A percentile compares a stretch with the other conserved stretches of the same genome.
phyloP scores from a whole-genome alignment of 2,797 vertebrate species.

The Sebastes elongatus region DNA sequence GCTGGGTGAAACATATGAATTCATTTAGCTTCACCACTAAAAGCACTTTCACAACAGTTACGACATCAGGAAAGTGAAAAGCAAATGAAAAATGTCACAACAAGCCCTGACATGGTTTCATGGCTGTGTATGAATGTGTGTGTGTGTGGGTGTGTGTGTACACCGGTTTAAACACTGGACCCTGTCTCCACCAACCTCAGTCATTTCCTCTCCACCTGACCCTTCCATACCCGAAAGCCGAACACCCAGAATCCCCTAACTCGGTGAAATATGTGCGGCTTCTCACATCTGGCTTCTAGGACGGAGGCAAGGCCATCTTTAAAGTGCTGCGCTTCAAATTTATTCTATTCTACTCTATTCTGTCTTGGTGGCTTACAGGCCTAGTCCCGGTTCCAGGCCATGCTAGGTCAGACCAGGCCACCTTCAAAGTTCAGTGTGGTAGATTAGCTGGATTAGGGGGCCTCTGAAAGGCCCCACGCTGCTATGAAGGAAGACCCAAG shows the following conservation, averaged over 20 bases:
- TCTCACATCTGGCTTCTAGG: conserved; percentile 45
- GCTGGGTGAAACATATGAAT: conserved; percentile 37
- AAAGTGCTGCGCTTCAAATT: conserved; percentile 23
- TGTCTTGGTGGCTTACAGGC: conserved; percentile 44
- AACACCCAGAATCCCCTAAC: conserved; percentile 43
- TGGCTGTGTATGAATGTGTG: conserved; percentile 7
- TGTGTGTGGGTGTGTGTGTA: conserved; percentile 16
- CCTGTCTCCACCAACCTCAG: conserved; percentile 67
- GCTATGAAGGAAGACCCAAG: conserved; percentile 89
- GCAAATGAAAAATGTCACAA: conserved; percentile 48
- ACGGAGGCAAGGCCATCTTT: conserved; percentile 20
- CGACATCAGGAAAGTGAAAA: conserved; percentile 35
- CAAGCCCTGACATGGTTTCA: conserved; percentile 45
- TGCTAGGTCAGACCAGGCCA: conserved; percentile 83
- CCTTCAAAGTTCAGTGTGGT: conserved; percentile 92
- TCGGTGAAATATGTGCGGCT: conserved; percentile 39
- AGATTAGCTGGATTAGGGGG: conserved; percentile 96
- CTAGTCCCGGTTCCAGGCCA: conserved; percentile 67
- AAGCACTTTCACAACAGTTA: conserved; percentile 53
- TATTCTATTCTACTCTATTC: conserved; percentile 34
- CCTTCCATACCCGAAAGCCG: conserved; percentile 27
- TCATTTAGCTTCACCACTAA: conserved; percentile 45
- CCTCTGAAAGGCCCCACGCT: conserved; percentile 91
- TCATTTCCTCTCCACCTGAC: conserved; percentile 68
- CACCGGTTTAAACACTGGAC: conserved; percentile 63